Base-by-base conservation (phyloP, 2,797 vertebrate genomes). In the Eulemur coronatus region DNA sequence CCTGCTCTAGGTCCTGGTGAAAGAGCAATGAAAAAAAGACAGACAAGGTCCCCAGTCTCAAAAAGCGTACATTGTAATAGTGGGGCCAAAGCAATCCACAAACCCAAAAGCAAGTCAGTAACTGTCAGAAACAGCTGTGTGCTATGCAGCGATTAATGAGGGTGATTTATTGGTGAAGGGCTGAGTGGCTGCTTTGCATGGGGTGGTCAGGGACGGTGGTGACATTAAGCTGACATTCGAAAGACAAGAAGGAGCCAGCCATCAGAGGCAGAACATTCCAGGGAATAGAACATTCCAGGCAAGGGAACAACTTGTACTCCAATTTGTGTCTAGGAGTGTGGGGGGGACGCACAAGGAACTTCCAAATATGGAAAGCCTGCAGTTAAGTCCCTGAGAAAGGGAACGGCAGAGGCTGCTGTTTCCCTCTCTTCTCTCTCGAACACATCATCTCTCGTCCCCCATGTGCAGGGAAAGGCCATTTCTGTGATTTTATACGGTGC, bases 251-350 rank as follows among this genome's bases (percentile, higher is more conserved):
- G 61, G n/a, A 93, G 88, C 26, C 65, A 76, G 78, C 4, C 46
- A 28, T n/a, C 52, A 48, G 67, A 57, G 70, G 89, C 12, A 43
- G 78, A 91, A 85, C 78, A 84, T 84, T 94, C 84, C 75, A 50
- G 84, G 55, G 61, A 94, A 26, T 15, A 72, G 33, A 89, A 91
- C 63, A 84, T 92, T 96, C 85, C 91, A 73, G 63, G 30, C 41
- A 65, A 84, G 75, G 82, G 95, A 89, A 70, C 82, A 81, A 55
- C 26, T 73, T 89, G 80, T 50, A 50, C 61, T 94, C 50, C 15
- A 38, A 48, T 50, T 2, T 38, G 12, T 61, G 35, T 90, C 33
- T 67, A 78, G 43, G 92, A 67, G 50, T 20, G 3, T 38, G 38
- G 69, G 63, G 30, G 61, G 78, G 78, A 57, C 28, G 33, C 59